phyloP scores from a whole-genome alignment of 2,113 vertebrate species.

The Phocoena phocoena region DNA sequence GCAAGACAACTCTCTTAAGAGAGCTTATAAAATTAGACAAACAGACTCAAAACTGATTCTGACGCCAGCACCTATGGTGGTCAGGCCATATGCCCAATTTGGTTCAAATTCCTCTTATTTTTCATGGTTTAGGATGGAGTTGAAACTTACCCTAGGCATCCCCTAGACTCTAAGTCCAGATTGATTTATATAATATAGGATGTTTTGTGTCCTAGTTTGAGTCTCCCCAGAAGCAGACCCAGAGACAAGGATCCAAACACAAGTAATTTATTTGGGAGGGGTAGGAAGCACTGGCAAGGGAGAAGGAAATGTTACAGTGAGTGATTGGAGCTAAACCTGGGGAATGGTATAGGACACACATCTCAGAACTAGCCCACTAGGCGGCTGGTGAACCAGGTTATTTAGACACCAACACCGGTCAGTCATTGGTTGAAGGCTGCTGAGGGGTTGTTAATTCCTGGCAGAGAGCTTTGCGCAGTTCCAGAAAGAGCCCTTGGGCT shows the following conservation, averaged over 20 bases:
- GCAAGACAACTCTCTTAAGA: not conserved
- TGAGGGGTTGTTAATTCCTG: not conserved
- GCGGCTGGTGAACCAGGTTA: not conserved
- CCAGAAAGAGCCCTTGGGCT: not conserved
- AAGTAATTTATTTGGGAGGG: not conserved
- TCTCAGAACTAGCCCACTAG: not conserved
- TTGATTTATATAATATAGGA: not conserved
- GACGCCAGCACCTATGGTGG: not conserved
- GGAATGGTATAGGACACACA: not conserved
- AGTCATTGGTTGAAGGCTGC: not conserved
- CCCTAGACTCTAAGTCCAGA: not conserved
- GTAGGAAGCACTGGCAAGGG: not conserved
- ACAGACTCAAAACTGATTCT: not conserved
- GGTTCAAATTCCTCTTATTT: not conserved
- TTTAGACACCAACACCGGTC: not conserved
- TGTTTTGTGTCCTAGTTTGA: not conserved
- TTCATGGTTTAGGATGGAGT: not conserved
- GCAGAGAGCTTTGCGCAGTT: not conserved
- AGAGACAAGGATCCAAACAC: constrained; percentile 25
- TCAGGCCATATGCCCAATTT: not conserved
- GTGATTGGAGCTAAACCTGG: not conserved
- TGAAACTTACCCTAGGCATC: not conserved
- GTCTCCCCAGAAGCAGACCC: not conserved
- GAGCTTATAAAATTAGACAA: not conserved
- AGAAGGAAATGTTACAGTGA: not conserved